phyloP scores from a whole-genome alignment of 2,888 invertebrate species.

The Cantharis rufa region DNA sequence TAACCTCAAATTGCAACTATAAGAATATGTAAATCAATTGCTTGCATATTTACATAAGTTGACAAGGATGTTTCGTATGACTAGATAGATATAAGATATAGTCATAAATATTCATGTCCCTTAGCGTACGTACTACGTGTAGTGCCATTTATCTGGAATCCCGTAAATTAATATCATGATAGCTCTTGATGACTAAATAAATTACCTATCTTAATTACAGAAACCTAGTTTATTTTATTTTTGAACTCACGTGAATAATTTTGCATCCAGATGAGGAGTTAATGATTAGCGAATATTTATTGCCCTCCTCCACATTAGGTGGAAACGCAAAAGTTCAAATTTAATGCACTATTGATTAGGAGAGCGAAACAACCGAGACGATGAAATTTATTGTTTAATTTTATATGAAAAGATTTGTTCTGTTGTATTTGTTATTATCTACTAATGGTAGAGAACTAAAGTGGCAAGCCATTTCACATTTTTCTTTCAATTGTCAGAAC shows the following conservation, averaged over 20 bases:
- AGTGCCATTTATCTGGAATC: not conserved
- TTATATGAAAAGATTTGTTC: not conserved
- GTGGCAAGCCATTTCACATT: not conserved
- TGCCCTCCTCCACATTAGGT: not conserved
- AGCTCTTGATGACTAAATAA: not conserved
- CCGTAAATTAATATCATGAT: not conserved
- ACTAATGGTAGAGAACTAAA: not conserved
- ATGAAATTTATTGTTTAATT: not conserved
- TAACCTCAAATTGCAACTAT: slow-evolving; percentile 8
- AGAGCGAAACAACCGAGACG: not conserved
- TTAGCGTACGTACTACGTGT: not conserved
- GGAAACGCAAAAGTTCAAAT: not conserved
- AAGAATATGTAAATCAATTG: slow-evolving; percentile 14
- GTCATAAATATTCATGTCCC: slow-evolving; percentile 15
- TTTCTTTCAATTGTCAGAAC: not conserved
- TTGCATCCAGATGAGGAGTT: not conserved
- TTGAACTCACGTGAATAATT: not conserved
- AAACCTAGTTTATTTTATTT: not conserved
- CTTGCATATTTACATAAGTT: slow-evolving; percentile 11
- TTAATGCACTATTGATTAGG: not conserved
- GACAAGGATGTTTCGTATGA: slow-evolving; percentile 11
- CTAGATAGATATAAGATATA: not conserved
- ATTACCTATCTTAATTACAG: not conserved
- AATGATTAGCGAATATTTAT: no score
- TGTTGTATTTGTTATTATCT: not conserved